Evolutionary conservation across 2,113 vertebrate genomes (phyloP).

Genomic region (Suricata suricatta): DNA sequence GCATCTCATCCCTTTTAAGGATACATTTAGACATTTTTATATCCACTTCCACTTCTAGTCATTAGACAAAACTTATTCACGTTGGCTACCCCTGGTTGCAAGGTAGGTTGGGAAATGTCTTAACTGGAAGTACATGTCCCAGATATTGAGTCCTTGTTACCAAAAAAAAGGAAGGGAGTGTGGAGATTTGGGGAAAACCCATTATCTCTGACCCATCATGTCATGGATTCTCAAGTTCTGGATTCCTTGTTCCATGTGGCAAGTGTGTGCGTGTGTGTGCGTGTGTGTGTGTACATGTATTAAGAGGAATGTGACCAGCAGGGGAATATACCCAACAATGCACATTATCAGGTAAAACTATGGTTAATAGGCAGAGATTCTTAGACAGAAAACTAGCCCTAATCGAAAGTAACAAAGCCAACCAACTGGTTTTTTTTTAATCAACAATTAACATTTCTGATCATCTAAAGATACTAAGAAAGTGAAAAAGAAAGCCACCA

Average conservation of each 20-base stretch:
- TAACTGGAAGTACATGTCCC: neutral
- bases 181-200: neutral
- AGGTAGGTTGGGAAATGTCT: neutral
- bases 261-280: neutral
- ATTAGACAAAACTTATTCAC: neutral
- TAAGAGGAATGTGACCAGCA: neutral
- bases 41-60: neutral
- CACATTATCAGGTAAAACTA: neutral
- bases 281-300: rapidly evolving
- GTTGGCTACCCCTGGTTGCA: neutral
- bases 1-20: neutral
- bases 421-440: neutral
- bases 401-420: neutral
- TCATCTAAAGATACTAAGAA: neutral
- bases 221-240: neutral
- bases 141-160: neutral
- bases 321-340: neutral
- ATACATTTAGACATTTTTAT: neutral
- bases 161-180: neutral
- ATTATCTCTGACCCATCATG: neutral
- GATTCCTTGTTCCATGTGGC: neutral
- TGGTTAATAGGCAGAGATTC: neutral
- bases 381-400: neutral
- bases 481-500: neutral
- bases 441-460: neutral